These are phyloP conservation scores for Choloepus didactylus DNA, from an alignment of 2,797 vertebrate genomes.

Conservation along the genomic window DNA sequence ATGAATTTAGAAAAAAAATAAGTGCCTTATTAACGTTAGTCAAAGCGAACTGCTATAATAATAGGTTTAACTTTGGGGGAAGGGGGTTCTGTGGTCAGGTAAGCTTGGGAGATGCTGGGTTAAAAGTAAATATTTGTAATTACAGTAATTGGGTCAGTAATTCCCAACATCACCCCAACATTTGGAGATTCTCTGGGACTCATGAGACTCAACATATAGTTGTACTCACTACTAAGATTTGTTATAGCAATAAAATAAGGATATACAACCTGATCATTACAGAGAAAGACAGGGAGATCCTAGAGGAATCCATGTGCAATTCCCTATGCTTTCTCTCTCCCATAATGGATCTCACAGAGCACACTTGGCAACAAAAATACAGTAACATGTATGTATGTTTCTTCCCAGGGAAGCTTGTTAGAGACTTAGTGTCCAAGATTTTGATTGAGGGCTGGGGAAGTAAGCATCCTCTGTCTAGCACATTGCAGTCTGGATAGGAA, in stretches of 20 bases:
- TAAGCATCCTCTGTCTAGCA: background rate
- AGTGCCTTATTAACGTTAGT: background rate
- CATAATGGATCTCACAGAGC: background rate
- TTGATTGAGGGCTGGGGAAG: background rate
- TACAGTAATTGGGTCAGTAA: background rate
- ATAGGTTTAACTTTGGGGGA: background rate
- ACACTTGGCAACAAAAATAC: background rate
- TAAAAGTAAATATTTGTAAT: background rate
- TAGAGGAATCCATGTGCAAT: background rate
- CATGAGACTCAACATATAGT: background rate
- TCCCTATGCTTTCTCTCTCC: background rate
- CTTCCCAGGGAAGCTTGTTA: background rate
- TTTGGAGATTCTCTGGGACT: background rate
- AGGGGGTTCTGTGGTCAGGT: background rate
- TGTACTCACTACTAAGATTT: background rate
- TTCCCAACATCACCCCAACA: background rate
- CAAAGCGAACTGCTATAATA: background rate
- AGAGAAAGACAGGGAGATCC: background rate
- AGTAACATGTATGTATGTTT: background rate
- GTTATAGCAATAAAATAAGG: background rate
- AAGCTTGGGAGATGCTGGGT: background rate
- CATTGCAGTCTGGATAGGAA: background rate
- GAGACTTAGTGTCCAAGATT: background rate
- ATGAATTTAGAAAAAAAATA: constrained; percentile 3
- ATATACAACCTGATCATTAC: background rate